These are phyloP conservation scores for Bathynomus jamesi DNA, from an alignment of 1,140 invertebrate genomes.

Conservation along the genomic window DNA sequence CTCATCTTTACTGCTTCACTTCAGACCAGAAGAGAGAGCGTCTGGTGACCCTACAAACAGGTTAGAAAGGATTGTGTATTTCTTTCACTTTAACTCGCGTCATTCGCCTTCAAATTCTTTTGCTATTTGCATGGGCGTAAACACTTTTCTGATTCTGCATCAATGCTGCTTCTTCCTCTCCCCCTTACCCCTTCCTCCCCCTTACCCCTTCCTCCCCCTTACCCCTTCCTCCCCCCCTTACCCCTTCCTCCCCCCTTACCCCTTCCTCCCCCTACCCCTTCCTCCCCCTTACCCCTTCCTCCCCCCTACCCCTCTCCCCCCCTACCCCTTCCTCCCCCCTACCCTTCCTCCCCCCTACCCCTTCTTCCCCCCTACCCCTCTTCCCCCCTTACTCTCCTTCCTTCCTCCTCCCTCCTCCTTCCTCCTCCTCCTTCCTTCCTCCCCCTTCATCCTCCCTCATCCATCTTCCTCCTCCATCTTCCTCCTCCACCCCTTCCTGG, in stretches of 20 bases:
- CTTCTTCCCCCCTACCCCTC: neutral
- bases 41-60: slow-evolving; percentile 12
- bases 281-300: neutral
- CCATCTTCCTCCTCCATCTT: neutral
- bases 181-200: neutral
- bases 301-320: neutral
- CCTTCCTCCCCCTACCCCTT: neutral
- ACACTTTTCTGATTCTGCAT: too few species aligned
- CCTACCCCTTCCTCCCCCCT: neutral
- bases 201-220: neutral
- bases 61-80: too few species aligned
- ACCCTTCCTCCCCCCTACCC: neutral
- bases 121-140: too few species aligned
- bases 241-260: neutral
- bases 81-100: too few species aligned
- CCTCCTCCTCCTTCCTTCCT: neutral
- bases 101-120: too few species aligned
- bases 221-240: too few species aligned
- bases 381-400: neutral
- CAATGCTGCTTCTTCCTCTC: neutral
- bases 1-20: slow-evolving; percentile 22
- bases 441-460: neutral
- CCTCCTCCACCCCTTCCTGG: neutral
- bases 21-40: slow-evolving; percentile 12
- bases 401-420: neutral